Evolutionary conservation across 1,140 invertebrate species (phyloP).

Genomic region (Scaptomyza montana): DNA sequence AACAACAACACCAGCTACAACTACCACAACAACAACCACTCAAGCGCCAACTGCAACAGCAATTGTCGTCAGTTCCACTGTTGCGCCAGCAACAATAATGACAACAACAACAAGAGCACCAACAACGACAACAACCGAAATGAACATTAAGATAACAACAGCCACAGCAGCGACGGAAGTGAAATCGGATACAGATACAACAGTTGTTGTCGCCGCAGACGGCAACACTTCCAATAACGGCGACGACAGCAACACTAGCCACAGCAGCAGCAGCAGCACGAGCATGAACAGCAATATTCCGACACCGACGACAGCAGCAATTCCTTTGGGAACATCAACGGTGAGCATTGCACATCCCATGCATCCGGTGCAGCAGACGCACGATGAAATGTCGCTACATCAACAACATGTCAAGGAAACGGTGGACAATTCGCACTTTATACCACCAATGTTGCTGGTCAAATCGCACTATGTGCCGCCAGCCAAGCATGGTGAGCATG

Average conservation of each 20-base stretch:
- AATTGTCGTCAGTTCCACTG: conserved; percentile 2
- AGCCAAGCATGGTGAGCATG: conserved; percentile 54
- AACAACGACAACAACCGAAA: not conserved
- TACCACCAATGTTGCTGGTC: conserved; percentile 82
- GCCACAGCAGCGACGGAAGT: not conserved
- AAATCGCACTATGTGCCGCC: conserved; percentile 82
- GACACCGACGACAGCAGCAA: conserved; percentile 12
- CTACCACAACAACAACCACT: conserved; percentile 27
- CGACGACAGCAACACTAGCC: not conserved
- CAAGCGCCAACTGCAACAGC: conserved; percentile 12
- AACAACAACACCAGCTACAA: conserved; percentile 23
- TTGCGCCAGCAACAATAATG: conserved; percentile 13
- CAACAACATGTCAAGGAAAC: conserved; percentile 68
- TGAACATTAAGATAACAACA: not conserved
- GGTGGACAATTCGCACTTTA: conserved; percentile 80
- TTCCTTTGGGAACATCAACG: conserved; percentile 23
- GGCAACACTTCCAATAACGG: conserved; percentile 5
- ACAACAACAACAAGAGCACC: conserved; percentile 17
- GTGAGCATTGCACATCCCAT: conserved; percentile 64
- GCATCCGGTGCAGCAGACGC: conserved; percentile 52
- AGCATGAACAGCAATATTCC: not conserved
- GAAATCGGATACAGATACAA: conserved; percentile 18
- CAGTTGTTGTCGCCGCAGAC: conserved; percentile 2
- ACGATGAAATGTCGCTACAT: conserved; percentile 19
- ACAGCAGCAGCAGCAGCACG: not conserved